phyloP scores from a whole-genome alignment of 1,140 invertebrate genomes.

The Apis laboriosa region DNA sequence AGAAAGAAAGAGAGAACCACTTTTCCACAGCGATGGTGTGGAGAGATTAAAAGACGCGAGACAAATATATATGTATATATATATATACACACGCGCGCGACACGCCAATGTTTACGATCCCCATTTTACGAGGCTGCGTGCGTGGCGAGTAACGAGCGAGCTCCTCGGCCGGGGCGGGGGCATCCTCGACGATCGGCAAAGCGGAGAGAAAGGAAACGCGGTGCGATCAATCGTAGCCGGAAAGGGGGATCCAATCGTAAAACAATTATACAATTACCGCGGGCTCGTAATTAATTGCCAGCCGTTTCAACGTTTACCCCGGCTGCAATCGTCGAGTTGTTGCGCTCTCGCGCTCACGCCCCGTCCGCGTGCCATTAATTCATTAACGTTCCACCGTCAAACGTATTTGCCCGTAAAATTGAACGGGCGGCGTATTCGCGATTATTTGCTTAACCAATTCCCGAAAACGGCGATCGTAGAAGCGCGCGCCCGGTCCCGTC shows the following conservation, averaged over 20 bases:
- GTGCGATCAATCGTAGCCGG: conserved; percentile 30
- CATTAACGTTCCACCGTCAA: conserved; percentile 65
- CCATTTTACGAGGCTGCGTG: not conserved
- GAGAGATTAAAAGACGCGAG: not conserved
- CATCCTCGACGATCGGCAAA: not conserved
- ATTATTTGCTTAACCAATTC: conserved; percentile 76
- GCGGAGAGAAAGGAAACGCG: not conserved
- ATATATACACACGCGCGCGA: not conserved
- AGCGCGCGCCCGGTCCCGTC: conserved; percentile 34
- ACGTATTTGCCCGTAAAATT: conserved; percentile 75
- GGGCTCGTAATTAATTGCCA: conserved; percentile 72
- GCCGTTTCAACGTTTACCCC: conserved; percentile 70
- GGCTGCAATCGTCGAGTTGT: conserved; percentile 31
- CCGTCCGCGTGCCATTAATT: conserved; percentile 69
- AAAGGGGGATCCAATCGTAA: conserved; percentile 66
- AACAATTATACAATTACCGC: conserved; percentile 76
- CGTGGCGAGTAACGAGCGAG: not conserved
- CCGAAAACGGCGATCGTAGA: conserved; percentile 52
- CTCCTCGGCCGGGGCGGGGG: not conserved
- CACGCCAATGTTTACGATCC: not conserved
- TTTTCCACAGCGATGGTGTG: not conserved
- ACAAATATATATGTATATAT: not conserved
- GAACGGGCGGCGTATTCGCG: conserved; percentile 58
- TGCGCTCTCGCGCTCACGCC: conserved; percentile 38
- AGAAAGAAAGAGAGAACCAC: not conserved